Evolutionary conservation across 2,797 vertebrate species (phyloP), one percentile per base, ranked within the genome.

Genomic region (Ciconia nigra): DNA sequence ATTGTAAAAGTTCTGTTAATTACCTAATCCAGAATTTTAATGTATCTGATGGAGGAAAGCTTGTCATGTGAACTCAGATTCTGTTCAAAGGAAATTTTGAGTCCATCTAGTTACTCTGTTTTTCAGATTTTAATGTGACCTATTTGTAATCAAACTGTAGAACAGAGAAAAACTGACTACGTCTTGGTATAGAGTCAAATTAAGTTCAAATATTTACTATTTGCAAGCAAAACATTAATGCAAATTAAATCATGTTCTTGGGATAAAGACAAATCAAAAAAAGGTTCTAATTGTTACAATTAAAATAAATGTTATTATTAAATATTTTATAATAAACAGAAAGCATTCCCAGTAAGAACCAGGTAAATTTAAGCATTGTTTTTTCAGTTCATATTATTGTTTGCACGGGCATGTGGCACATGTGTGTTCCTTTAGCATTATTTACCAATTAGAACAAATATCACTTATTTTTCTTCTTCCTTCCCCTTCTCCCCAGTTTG

Each of bases 151-250:
- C 55, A 69, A 69, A 90, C 15, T 78, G 51, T 74, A 93, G 35
- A 78, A 80, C 80, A 87, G 31, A 95, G 61, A 46, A 76, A 94
- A 71, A 15, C 15, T 35, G 87, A 62, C 21, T 80, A n/a, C 24
- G 78, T 47, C 55, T 73, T 66, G 25, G 26, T 85, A 87, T 18
- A 87, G 70, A 96, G 89, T 33, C 70, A 77, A 94, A 89, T 78
- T 89, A 97, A 97, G 44, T 96, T 96, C 91, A 97, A 97, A 97
- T 96, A 97, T 97, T 97, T 97, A 86, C 49, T 93, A 35, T 95
- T 92, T 77, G 37, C 28, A 94, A 96, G 61, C 26, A 94, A 93
- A 89, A 90, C 7, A 82, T 74, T 83, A 63, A 77, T 83, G 70
- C 62, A 97, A 98, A 98, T 97, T 96, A 96, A 96, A 94, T 70